phyloP scores from a whole-genome alignment of 2,888 invertebrate genomes.

The Leptura quadrifasciata region DNA sequence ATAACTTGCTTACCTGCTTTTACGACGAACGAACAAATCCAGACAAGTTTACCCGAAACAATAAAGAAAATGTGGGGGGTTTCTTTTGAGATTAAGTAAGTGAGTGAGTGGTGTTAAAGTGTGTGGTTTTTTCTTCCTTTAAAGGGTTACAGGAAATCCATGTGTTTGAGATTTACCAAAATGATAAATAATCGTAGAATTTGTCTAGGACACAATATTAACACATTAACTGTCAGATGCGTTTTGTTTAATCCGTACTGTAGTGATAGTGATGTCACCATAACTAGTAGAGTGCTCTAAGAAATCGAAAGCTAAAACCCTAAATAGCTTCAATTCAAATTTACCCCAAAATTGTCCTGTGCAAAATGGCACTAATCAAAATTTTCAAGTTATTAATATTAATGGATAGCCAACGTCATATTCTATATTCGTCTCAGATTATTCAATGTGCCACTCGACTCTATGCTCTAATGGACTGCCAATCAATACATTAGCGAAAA shows the following conservation, averaged over 20 bases:
- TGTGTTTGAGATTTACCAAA: not conserved
- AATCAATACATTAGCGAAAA: too few relatives aligned
- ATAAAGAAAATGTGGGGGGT: conserved; percentile 63
- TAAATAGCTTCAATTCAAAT: too few relatives aligned
- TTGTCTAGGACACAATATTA: not conserved
- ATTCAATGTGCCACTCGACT: too few relatives aligned
- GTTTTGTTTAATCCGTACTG: not conserved
- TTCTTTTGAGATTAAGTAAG: conserved; percentile 63
- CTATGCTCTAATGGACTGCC: too few relatives aligned
- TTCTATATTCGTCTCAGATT: too few relatives aligned
- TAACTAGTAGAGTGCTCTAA: too few relatives aligned
- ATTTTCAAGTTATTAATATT: too few relatives aligned
- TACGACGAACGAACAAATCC: conserved; percentile 62
- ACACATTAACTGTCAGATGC: not conserved
- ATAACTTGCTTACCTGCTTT: conserved; percentile 61
- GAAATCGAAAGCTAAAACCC: too few relatives aligned
- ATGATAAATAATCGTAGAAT: not conserved
- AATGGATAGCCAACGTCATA: too few relatives aligned
- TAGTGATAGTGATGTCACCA: not conserved
- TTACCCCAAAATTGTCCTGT: too few relatives aligned
- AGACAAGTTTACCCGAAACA: conserved; percentile 62
- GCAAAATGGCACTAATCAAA: too few relatives aligned
- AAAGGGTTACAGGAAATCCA: not conserved
- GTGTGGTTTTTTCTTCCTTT: conserved; percentile 46
- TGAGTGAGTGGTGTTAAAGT: conserved; percentile 41